A percentile compares a stretch with the other conserved stretches of the same genome.
Conservation (phyloP, 35 echinoderm and acorn worm genomes). For the Strongylocentrotus purpuratus region DNA sequence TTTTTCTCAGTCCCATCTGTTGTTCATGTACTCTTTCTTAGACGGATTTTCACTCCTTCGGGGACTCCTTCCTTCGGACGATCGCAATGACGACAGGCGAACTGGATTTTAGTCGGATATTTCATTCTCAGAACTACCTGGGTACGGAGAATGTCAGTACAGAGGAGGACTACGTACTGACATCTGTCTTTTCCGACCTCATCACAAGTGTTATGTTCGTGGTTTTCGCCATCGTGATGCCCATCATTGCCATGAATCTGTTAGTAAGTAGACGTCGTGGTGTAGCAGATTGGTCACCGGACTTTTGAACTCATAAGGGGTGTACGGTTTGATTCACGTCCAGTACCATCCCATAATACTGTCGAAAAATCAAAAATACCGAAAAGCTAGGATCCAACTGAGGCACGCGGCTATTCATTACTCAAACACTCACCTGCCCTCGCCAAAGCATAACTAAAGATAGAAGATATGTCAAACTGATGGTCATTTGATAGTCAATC, state of each 20-base stretch:
- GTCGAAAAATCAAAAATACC: too few relatives aligned
- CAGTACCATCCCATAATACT: too few relatives aligned
- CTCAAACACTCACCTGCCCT: too few relatives aligned
- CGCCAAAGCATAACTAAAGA: too few relatives aligned
- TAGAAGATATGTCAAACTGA: too few relatives aligned
- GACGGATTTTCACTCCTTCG: not conserved
- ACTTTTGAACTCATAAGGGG: too few relatives aligned
- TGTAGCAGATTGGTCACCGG: too few relatives aligned
- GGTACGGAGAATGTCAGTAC: not conserved
- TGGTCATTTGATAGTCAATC: too few relatives aligned
- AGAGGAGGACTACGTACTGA: not conserved
- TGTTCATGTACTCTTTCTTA: not conserved
- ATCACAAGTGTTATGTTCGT: not conserved
- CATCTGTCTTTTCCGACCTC: not conserved
- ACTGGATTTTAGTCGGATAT: conserved; percentile 20
- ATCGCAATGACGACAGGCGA: conserved; percentile 20
- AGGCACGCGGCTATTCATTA: too few relatives aligned
- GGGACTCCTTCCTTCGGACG: not conserved
- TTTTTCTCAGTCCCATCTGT: too few relatives aligned
- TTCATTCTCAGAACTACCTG: conserved; percentile 43
- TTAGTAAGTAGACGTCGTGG: not conserved
- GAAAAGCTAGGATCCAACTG: too few relatives aligned
- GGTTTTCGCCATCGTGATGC: conserved; percentile 9
- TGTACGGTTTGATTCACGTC: too few relatives aligned
- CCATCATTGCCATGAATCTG: conserved; percentile 26